Conservation (phyloP, 2,888 invertebrate genomes). For the Amblyjoppa proteus region DNA sequence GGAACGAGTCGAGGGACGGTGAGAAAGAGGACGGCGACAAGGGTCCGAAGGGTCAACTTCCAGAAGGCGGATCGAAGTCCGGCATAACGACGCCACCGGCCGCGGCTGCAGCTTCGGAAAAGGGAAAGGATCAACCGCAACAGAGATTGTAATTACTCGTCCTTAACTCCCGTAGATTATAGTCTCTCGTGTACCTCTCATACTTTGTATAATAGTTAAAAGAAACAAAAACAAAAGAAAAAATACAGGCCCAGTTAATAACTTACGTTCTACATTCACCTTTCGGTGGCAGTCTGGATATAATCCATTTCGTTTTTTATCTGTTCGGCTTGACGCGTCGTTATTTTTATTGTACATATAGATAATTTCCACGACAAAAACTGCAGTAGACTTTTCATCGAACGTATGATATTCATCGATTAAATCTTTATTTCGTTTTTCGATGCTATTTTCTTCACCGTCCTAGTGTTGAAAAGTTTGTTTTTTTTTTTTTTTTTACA, state of each 20-base stretch:
- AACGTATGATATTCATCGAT: slow-evolving; percentile 1
- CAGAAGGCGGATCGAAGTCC: slow-evolving; percentile 45
- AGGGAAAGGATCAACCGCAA: slow-evolving; percentile 71
- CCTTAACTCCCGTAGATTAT: slow-evolving; percentile 69
- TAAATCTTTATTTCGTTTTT: slow-evolving; percentile 3
- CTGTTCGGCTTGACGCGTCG: neutral
- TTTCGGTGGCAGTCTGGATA: neutral
- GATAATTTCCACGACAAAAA: slow-evolving; percentile 1
- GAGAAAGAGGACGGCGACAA: slow-evolving; percentile 79
- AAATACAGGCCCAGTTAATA: slow-evolving; percentile 43
- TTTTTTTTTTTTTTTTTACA: neutral
- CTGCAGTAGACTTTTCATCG: neutral
- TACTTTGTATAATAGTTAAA: slow-evolving; percentile 80
- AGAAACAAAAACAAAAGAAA: slow-evolving; percentile 63
- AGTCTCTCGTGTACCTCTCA: slow-evolving; percentile 73
- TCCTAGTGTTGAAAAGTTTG: slow-evolving; percentile 5
- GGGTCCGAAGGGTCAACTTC: slow-evolving; percentile 47
- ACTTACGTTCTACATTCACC: slow-evolving; percentile 24
- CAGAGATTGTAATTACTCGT: slow-evolving; percentile 76
- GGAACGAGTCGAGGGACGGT: slow-evolving; percentile 91
- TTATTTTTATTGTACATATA: slow-evolving; percentile 9
- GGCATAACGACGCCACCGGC: slow-evolving; percentile 49
- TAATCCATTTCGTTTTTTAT: slow-evolving; percentile 1
- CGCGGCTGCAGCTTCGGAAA: slow-evolving; percentile 55
- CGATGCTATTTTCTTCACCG: neutral